Evolutionary conservation across 2,797 vertebrate genomes (phyloP).

Genomic region (Orientallactaga sibirica): DNA sequence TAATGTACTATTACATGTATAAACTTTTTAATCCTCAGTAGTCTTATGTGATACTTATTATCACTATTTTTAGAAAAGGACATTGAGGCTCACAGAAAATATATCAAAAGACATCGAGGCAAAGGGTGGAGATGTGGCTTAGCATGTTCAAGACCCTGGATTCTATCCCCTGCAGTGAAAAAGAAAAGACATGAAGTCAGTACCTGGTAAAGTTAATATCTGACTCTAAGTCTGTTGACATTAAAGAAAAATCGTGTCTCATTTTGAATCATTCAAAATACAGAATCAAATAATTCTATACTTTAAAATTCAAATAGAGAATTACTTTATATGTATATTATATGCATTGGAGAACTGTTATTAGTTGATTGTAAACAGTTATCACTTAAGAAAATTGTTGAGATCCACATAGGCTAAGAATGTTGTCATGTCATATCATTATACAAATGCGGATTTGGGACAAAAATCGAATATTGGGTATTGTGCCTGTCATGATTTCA

Average conservation of each 20-base stretch:
- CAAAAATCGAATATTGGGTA: neutral
- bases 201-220: slow-evolving; percentile 3
- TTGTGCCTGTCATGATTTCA: neutral
- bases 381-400: slow-evolving; percentile 15
- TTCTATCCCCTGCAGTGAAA: neutral
- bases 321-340: neutral
- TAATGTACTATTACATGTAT: neutral
- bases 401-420: slow-evolving; percentile 39
- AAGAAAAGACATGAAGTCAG: neutral
- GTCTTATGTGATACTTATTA: neutral
- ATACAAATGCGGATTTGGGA: neutral
- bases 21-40: slow-evolving; percentile 15
- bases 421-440: neutral
- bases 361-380: neutral
- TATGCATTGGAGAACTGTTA: neutral
- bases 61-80: slow-evolving; percentile 42
- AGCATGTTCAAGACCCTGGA: neutral
- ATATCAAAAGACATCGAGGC: neutral
- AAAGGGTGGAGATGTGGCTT: neutral
- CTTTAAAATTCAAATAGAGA: neutral
- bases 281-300: neutral
- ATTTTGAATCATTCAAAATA: neutral
- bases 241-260: neutral
- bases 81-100: slow-evolving; percentile 44
- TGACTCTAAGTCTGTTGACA: neutral